Conservation (phyloP, 1,140 invertebrate species). For the Reticulitermes speratus region DNA sequence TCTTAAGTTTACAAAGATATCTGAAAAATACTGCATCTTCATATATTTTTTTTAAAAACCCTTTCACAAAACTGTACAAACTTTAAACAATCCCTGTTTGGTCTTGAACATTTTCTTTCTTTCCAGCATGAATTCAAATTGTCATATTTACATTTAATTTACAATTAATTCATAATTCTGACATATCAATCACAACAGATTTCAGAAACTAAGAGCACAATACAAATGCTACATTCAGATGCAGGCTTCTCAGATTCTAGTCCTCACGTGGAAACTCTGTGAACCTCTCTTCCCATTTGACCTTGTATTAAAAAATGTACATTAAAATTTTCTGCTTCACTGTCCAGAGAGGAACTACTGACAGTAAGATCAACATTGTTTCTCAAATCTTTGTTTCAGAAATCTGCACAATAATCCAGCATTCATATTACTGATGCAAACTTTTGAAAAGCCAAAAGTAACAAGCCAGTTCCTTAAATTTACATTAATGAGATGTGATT, state of each 20-base stretch:
- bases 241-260: background rate
- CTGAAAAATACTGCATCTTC: constrained; percentile 16
- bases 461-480: background rate
- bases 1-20: background rate
- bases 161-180: background rate
- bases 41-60: background rate
- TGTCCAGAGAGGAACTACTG: background rate
- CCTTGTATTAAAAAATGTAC: background rate
- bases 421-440: background rate
- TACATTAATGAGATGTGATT: background rate
- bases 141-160: background rate
- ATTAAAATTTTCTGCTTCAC: background rate
- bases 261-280: background rate
- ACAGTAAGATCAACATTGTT: background rate
- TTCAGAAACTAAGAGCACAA: background rate
- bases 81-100: background rate
- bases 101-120: background rate
- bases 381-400: background rate
- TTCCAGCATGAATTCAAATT: background rate
- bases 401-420: background rate
- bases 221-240: background rate
- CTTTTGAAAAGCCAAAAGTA: background rate
- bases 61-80: background rate
- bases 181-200: background rate
- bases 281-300: background rate